These are phyloP conservation scores for Passer domesticus DNA, from an alignment of 2,113 vertebrate genomes.

Conservation along the genomic window DNA sequence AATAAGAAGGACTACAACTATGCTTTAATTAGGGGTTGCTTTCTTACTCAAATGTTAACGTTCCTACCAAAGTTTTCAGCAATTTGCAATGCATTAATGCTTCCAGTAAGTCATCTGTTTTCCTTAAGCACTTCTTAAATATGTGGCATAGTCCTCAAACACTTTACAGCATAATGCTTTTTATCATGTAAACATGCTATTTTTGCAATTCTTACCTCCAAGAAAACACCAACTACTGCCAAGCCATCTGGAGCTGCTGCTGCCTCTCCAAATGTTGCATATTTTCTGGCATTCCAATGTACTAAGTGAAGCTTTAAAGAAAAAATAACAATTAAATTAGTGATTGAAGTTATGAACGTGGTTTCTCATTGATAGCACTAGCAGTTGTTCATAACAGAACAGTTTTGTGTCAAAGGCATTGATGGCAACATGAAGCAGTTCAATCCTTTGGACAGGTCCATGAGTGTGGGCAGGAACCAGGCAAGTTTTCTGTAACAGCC, in stretches of 20 bases:
- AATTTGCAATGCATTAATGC: background rate
- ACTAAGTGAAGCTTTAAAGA: slow-evolving; percentile 90
- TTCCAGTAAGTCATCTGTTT: slow-evolving; percentile 35
- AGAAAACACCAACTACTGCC: slow-evolving; percentile 91
- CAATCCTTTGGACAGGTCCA: background rate
- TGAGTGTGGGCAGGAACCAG: background rate
- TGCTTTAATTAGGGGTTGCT: background rate
- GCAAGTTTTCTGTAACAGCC: background rate
- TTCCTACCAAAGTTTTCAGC: background rate
- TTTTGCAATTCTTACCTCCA: slow-evolving; percentile 82
- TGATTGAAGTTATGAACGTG: background rate
- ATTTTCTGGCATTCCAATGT: slow-evolving; percentile 94
- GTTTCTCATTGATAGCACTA: background rate
- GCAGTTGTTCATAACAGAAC: background rate
- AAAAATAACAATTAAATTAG: background rate
- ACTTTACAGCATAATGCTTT: slow-evolving; percentile 41
- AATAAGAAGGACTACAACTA: background rate
- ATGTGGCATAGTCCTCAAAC: slow-evolving; percentile 22
- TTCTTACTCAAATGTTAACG: background rate
- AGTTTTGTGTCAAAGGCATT: background rate
- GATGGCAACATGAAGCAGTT: background rate
- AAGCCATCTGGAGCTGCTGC: slow-evolving; percentile 87
- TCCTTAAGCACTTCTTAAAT: slow-evolving; percentile 32
- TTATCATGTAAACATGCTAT: slow-evolving; percentile 41
- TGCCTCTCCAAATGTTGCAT: slow-evolving; percentile 87